These are phyloP conservation scores for Sipha maydis DNA, from an alignment of 2,888 invertebrate species.

Conservation along the genomic window DNA sequence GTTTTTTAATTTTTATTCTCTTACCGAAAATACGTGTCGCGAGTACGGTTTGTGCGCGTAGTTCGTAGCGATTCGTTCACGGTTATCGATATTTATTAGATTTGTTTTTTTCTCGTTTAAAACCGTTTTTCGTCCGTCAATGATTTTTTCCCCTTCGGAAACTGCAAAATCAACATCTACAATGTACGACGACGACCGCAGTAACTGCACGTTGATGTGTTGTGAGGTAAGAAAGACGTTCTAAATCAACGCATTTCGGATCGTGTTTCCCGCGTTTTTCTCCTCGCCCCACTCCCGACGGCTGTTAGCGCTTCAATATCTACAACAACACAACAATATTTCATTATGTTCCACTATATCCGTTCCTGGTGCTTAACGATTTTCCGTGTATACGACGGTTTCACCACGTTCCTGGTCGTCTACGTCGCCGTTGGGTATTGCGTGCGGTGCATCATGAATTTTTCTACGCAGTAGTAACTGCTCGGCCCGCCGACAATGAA, in stretches of 20 bases:
- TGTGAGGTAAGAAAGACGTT: slow-evolving; percentile 41
- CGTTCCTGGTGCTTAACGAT: background rate
- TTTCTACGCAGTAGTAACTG: slow-evolving; percentile 47
- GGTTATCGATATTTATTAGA: background rate
- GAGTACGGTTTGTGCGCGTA: background rate
- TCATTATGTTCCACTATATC: background rate
- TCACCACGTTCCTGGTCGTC: background rate
- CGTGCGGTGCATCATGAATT: background rate
- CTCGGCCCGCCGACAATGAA: slow-evolving; percentile 34
- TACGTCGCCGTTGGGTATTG: background rate
- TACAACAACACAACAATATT: no score
- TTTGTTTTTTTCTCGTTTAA: background rate
- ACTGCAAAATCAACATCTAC: background rate
- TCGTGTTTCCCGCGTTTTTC: slow-evolving; percentile 59
- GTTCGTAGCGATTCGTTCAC: background rate
- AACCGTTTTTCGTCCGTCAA: background rate
- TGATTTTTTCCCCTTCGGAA: no score
- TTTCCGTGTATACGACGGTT: background rate
- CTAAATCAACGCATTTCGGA: background rate
- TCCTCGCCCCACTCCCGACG: slow-evolving; percentile 28
- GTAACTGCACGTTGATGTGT: background rate
- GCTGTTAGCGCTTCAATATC: background rate
- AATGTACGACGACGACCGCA: background rate
- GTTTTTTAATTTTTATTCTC: background rate
- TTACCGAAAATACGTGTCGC: background rate